Evolutionary conservation across 2,888 invertebrate genomes (phyloP).

Genomic region (Tortricodes alternella): DNA sequence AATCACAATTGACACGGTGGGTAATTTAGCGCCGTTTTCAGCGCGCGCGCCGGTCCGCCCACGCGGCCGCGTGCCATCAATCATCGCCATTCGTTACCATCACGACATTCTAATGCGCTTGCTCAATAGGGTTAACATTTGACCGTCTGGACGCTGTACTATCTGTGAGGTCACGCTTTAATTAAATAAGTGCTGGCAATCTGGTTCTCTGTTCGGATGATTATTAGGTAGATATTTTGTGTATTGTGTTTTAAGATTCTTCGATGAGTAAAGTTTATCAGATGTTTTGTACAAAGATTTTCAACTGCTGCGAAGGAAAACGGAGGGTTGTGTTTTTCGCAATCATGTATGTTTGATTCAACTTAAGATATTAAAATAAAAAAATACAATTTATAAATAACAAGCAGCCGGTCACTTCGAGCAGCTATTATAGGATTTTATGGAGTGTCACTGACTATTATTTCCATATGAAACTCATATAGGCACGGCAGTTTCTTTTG

Average conservation of each 20-base stretch:
- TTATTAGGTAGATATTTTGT: neutral
- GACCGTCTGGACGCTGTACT: constrained; percentile 50
- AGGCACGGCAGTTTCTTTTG: no score
- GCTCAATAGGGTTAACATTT: constrained; percentile 61
- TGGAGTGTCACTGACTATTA: no score
- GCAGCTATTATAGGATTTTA: no score
- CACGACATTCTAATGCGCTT: constrained; percentile 68
- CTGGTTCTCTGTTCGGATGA: constrained; percentile 19
- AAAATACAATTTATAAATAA: no score
- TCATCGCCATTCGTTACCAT: constrained; percentile 67
- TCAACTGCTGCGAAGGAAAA: no score
- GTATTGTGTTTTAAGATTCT: neutral
- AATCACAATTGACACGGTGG: constrained; percentile 46
- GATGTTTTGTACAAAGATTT: neutral
- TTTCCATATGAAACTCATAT: no score
- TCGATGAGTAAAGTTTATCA: neutral
- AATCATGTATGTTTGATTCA: no score
- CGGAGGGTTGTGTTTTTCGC: no score
- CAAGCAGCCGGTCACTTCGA: no score
- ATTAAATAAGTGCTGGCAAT: constrained; percentile 25
- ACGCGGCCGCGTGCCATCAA: constrained; percentile 63
- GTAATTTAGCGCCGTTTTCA: constrained; percentile 49
- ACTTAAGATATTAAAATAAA: no score
- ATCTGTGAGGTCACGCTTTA: constrained; percentile 41
- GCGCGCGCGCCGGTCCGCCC: constrained; percentile 61